A percentile compares a stretch with the other conserved stretches of the same genome.
phyloP scores from a whole-genome alignment of 2,797 vertebrate genomes.

The Malurus splendens region DNA sequence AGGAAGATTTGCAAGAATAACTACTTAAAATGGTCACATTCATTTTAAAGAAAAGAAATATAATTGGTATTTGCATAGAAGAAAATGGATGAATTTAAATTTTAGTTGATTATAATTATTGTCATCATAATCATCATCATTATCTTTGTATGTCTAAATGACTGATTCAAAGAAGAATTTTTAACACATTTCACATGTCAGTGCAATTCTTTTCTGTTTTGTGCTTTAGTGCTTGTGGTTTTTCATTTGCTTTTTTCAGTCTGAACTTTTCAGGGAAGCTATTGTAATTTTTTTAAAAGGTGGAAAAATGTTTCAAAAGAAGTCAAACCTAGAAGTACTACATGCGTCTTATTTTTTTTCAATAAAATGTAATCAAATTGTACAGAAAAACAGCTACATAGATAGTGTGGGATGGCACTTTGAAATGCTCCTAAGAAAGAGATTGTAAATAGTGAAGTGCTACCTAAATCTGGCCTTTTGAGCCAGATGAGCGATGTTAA shows the following conservation, averaged over 20 bases:
- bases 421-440: not conserved
- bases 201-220: constrained; percentile 53
- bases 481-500: not conserved
- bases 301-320: constrained; percentile 19
- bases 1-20: constrained; percentile 46
- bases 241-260: constrained; percentile 58
- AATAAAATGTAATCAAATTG: not conserved
- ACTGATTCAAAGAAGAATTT: constrained; percentile 58
- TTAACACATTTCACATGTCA: constrained; percentile 57
- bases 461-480: not conserved
- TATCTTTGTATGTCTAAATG: constrained; percentile 64
- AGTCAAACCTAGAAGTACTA: constrained; percentile 16
- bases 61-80: constrained; percentile 60
- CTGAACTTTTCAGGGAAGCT: constrained; percentile 47
- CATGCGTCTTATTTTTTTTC: not conserved
- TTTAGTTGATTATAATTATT: constrained; percentile 68
- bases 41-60: constrained; percentile 61
- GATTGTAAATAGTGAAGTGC: not conserved
- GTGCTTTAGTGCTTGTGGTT: constrained; percentile 33
- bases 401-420: not conserved
- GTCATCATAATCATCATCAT: constrained; percentile 64
- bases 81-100: constrained; percentile 64
- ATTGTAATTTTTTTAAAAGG: constrained; percentile 45
- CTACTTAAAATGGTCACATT: constrained; percentile 48
- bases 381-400: not conserved